Base-by-base conservation (phyloP, 2,113 vertebrate species). In the Macrotis lagotis region DNA sequence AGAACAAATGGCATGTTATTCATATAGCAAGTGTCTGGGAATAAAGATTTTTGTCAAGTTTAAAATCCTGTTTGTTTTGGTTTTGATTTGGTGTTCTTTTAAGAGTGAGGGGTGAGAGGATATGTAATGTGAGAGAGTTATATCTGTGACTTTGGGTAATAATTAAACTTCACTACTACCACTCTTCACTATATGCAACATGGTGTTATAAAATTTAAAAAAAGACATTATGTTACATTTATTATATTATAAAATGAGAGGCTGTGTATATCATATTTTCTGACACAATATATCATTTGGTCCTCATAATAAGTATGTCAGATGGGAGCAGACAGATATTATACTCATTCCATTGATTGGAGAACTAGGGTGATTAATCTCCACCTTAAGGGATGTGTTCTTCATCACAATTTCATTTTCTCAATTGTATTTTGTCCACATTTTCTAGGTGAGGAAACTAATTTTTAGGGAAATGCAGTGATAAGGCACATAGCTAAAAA, bases 41-140 rank as follows among this genome's bases (percentile, higher is more conserved):
- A 94, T 93, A 74, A 26, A 2, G 95, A 96, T 92, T 94, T 96
- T 97, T 94, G 66, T 50, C 50, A 31, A 25, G 51, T 37, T 91
- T 96, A 89, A 95, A 90, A 89, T 51, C 93, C 88, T 90, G 95
- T 22, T 74, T 16, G 3, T n/a, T 74, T 59, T 59, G 26, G 14
- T 74, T 83, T 83, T 94, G 94, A 93, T 91, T 94, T 96, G 26
- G 25, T 50, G 91, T 92, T 88, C 88, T 94, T 37, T 0, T 93
- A 95, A 14, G 8, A 51, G 11, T 92, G 0, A 16, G 74, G 90
- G 47, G 12, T 94, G 6, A 90, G 74, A 93, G 44, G 51, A 83
- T 83, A 48, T 97, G 90, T 50, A 48, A 59, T 47, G 4, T 93
- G 5, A n/a, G n/a, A n/a, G n/a, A 90, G 28, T 91, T 95, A 95